Evolutionary conservation across 2,888 invertebrate species (phyloP).

Genomic region (Leptinotarsa rubiginosa): DNA sequence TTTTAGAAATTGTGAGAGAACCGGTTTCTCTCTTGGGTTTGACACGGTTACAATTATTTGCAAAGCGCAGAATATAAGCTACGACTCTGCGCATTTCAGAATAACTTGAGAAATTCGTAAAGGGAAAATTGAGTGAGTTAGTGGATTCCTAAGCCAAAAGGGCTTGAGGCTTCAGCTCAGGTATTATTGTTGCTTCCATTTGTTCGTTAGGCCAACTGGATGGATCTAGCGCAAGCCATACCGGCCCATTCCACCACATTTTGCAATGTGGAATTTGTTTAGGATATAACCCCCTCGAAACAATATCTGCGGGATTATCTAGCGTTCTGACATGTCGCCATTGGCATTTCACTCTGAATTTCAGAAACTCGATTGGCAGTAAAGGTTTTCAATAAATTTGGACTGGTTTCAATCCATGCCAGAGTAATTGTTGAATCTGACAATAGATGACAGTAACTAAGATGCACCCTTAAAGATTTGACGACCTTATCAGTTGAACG

Average conservation of each 20-base stretch:
- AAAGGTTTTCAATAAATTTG: slow-evolving; percentile 45
- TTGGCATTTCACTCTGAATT: slow-evolving; percentile 35
- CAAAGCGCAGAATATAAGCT: slow-evolving; percentile 6
- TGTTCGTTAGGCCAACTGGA: slow-evolving; percentile 23
- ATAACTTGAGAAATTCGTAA: not conserved
- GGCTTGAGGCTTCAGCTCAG: slow-evolving; percentile 14
- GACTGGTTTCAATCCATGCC: slow-evolving; percentile 27
- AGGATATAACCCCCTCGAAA: slow-evolving; percentile 30
- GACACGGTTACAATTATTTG: not conserved
- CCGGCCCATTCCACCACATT: slow-evolving; percentile 43
- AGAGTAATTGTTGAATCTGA: not conserved
- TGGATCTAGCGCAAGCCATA: slow-evolving; percentile 19
- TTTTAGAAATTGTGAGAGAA: not conserved
- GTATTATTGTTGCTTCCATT: not conserved
- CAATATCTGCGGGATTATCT: slow-evolving; percentile 43
- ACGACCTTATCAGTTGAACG: not conserved
- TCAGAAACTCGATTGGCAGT: slow-evolving; percentile 39
- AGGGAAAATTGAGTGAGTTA: slow-evolving; percentile 4
- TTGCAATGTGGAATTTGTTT: slow-evolving; percentile 17
- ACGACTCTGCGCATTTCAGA: not conserved
- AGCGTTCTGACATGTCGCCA: slow-evolving; percentile 41
- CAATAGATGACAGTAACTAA: not conserved
- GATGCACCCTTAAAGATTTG: not conserved
- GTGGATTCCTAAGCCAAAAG: not conserved
- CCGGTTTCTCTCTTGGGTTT: not conserved